phyloP scores from a whole-genome alignment of 2,888 invertebrate genomes.

The Megamerina dolium region DNA sequence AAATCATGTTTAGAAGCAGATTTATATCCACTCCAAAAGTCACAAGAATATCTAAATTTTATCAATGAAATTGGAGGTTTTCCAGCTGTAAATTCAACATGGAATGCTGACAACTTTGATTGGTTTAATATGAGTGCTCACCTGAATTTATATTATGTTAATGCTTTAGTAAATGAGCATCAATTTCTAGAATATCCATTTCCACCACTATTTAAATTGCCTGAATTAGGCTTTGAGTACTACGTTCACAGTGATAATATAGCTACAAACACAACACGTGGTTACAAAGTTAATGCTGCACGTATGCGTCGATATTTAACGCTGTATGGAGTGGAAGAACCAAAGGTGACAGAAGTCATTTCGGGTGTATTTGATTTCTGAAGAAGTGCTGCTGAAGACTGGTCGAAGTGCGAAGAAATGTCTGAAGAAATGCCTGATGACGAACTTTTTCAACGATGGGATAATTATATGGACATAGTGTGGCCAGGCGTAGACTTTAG shows the following conservation, averaged over 20 bases:
- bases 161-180: conserved; percentile 28
- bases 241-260: conserved; percentile 39
- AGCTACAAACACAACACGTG: conserved; percentile 30
- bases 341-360: conserved; percentile 24
- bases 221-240: conserved; percentile 39
- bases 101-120: conserved; percentile 33
- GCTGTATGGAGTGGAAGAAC: conserved; percentile 28
- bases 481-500: conserved; percentile 29
- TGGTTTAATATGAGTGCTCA: conserved; percentile 46
- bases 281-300: conserved; percentile 32
- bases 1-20: conserved; percentile 32
- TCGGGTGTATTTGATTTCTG: conserved; percentile 34
- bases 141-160: conserved; percentile 33
- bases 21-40: conserved; percentile 31
- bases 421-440: not conserved
- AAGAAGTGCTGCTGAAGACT: conserved; percentile 24
- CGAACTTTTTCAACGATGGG: conserved; percentile 26
- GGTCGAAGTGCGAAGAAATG: conserved; percentile 17
- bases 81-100: conserved; percentile 35
- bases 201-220: conserved; percentile 34
- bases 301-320: conserved; percentile 35
- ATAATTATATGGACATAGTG: conserved; percentile 31
- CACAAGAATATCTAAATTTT: conserved; percentile 33
- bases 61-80: conserved; percentile 41
- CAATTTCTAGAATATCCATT: conserved; percentile 32